Percentiles rank a stretch among this genome's conserved stretches.
Evolutionary conservation across 1,140 invertebrate genomes (phyloP).

Genomic region (Drosophila varians): DNA sequence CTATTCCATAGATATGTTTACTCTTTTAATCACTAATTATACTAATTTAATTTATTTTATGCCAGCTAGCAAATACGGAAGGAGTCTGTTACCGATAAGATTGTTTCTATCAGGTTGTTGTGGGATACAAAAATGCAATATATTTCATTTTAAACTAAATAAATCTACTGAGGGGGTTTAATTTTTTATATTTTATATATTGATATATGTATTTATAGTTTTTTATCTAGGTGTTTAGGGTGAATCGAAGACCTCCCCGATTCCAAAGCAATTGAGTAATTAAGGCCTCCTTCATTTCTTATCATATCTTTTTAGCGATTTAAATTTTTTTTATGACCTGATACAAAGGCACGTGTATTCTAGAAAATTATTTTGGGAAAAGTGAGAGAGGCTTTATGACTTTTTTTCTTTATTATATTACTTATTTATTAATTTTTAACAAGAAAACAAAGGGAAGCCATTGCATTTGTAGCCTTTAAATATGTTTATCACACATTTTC

Average conservation of each 20-base stretch:
- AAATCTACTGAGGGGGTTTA: too few species aligned
- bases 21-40: neutral
- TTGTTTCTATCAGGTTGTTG: neutral
- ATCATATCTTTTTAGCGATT: constrained; percentile 25
- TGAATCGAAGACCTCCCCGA: constrained; percentile 35
- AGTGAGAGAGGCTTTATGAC: neutral
- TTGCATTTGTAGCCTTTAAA: neutral
- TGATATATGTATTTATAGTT: too few species aligned
- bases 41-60: constrained; percentile 1
- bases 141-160: too few species aligned
- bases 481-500: neutral
- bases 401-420: neutral
- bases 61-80: neutral
- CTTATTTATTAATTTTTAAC: neutral
- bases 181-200: too few species aligned
- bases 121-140: neutral
- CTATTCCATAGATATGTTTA: neutral
- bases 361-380: constrained; percentile 4
- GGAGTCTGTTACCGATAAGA: neutral
- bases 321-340: constrained; percentile 13
- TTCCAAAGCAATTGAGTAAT: constrained; percentile 30
- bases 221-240: constrained; percentile 26
- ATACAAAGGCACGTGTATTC: constrained; percentile 23
- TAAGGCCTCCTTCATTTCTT: constrained; percentile 21
- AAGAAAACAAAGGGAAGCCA: neutral